Percentiles rank a stretch among this genome's conserved stretches.
These are phyloP conservation scores for Heliangelus exortis DNA, from an alignment of 2,797 vertebrate species.

Conservation along the genomic window DNA sequence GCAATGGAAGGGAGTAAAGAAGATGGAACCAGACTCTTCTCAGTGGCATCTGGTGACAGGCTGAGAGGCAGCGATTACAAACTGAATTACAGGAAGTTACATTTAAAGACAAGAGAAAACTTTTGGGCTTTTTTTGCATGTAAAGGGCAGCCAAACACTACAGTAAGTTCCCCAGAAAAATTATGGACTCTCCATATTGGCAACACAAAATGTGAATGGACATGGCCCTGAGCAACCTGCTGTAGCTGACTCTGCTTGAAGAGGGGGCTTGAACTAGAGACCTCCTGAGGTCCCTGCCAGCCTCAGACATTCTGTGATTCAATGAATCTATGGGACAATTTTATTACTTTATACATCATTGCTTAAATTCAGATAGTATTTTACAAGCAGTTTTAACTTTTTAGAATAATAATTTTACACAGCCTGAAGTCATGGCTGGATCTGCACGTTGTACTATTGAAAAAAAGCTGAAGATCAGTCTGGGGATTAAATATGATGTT, in stretches of 20 bases:
- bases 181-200: neutral
- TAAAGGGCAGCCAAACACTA: neutral
- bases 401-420: neutral
- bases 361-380: neutral
- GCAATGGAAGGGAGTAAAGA: neutral
- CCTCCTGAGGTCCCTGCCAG: neutral
- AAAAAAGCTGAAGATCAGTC: neutral
- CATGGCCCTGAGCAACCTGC: neutral
- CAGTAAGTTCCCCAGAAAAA: neutral
- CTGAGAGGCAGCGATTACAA: neutral
- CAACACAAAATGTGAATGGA: neutral
- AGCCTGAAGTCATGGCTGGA: neutral
- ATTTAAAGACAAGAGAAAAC: neutral
- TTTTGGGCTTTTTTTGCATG: rapidly evolving
- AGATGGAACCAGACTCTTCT: neutral
- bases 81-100: neutral
- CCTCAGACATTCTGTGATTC: neutral
- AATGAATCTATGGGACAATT: neutral
- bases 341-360: neutral
- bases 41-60: neutral
- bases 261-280: neutral
- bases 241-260: neutral
- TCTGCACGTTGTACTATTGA: neutral
- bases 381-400: neutral
- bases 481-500: neutral